phyloP scores from a whole-genome alignment of 2,888 invertebrate genomes.

The Diaprepes abbreviatus region DNA sequence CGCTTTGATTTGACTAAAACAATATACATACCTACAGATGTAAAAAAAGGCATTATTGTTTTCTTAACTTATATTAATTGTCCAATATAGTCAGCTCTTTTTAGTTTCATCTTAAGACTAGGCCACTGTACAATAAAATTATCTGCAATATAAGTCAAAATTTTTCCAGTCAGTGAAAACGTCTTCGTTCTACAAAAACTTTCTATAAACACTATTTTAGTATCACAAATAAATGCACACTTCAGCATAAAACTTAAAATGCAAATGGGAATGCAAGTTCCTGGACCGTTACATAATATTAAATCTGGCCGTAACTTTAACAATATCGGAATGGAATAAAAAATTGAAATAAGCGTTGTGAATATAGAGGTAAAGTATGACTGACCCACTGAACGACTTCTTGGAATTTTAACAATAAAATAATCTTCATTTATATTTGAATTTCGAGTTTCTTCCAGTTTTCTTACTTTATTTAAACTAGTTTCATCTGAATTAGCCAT shows the following conservation, averaged over 20 bases:
- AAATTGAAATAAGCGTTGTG: conserved; percentile 82
- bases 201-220: conserved; percentile 91
- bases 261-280: conserved; percentile 95
- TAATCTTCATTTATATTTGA: conserved; percentile 62
- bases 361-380: conserved; percentile 84
- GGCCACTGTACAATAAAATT: conserved; percentile 95
- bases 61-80: conserved; percentile 74
- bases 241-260: conserved; percentile 81
- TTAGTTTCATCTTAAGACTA: conserved; percentile 76
- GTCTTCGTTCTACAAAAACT: conserved; percentile 94
- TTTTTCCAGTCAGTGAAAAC: conserved; percentile 89
- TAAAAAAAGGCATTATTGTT: too few relatives aligned
- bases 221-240: conserved; percentile 75
- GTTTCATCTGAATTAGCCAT: conserved; percentile 82
- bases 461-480: conserved; percentile 78
- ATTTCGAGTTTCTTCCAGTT: conserved; percentile 66
- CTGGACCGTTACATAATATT: conserved; percentile 95
- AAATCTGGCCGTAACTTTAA: conserved; percentile 81
- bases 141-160: conserved; percentile 87
- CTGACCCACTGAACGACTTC: conserved; percentile 91
- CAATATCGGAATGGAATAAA: conserved; percentile 79
- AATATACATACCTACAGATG: too few relatives aligned
- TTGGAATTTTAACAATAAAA: conserved; percentile 76
- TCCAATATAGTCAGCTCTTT: conserved; percentile 83
- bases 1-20: too few relatives aligned